phyloP scores from a whole-genome alignment of 2,888 invertebrate genomes.

The Euphydryas editha region DNA sequence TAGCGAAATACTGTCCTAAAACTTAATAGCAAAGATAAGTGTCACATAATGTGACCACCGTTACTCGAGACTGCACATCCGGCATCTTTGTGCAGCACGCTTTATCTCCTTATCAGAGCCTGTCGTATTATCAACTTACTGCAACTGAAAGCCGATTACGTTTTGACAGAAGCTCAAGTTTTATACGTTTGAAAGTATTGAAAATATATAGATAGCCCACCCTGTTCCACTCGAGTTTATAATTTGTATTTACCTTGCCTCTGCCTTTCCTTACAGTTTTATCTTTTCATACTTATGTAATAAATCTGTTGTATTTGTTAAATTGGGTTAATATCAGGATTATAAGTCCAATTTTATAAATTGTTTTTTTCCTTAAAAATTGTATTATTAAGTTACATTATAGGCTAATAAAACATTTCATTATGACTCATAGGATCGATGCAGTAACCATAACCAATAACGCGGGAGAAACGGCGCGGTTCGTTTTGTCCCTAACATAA shows the following conservation, averaged over 20 bases:
- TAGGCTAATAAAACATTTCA: too few species aligned
- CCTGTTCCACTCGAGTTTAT: not conserved
- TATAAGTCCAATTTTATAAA: too few species aligned
- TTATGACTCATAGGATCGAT: too few species aligned
- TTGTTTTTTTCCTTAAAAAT: too few species aligned
- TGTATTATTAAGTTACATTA: too few species aligned
- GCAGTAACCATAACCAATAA: too few species aligned
- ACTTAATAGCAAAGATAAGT: not conserved
- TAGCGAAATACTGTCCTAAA: not conserved
- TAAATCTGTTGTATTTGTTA: too few species aligned
- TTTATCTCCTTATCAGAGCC: conserved; percentile 22
- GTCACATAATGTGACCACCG: conserved; percentile 5
- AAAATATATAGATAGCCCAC: not conserved
- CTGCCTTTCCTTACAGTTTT: not conserved
- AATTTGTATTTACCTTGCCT: not conserved
- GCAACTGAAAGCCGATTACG: conserved; percentile 20
- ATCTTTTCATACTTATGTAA: too few species aligned
- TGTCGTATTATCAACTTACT: conserved; percentile 26
- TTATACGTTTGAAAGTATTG: not conserved
- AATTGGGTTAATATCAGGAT: too few species aligned
- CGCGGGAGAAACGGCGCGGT: too few species aligned
- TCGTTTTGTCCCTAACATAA: too few species aligned
- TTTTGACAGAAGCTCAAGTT: conserved; percentile 14
- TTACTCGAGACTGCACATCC: conserved; percentile 14
- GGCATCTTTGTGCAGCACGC: conserved; percentile 7